phyloP scores from a whole-genome alignment of 1,140 invertebrate genomes.

The Doryteuthis pealeii region DNA sequence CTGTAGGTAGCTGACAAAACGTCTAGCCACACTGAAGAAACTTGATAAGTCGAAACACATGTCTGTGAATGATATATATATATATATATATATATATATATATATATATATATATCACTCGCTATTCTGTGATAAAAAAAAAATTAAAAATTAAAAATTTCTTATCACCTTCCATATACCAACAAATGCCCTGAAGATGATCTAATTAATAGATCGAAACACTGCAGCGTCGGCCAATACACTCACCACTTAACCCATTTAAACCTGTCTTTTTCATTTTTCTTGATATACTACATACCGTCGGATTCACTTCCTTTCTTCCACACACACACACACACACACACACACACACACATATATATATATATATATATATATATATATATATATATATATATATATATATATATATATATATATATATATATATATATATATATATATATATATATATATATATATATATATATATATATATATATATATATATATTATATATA shows the following conservation, averaged over 20 bases:
- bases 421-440: constrained; percentile 16
- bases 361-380: constrained; percentile 12
- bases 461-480: constrained; percentile 5
- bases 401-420: constrained; percentile 16
- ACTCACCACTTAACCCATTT: too few species aligned
- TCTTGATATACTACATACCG: too few species aligned
- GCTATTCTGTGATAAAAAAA: background rate
- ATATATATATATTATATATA: constrained; percentile 1
- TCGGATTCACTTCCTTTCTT: too few species aligned
- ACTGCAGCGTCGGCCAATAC: too few species aligned
- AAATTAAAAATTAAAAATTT: background rate
- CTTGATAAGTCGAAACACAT: too few species aligned
- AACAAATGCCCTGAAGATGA: too few species aligned
- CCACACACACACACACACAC: background rate
- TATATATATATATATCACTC: constrained; percentile 4
- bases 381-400: constrained; percentile 14
- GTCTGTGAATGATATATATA: too few species aligned
- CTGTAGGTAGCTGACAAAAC: too few species aligned
- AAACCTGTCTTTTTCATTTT: too few species aligned
- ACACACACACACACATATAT: background rate
- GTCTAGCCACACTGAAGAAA: too few species aligned
- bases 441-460: constrained; percentile 14
- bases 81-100: constrained; percentile 1
- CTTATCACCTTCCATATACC: too few species aligned
- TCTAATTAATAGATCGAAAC: too few species aligned